phyloP scores from a whole-genome alignment of 2,113 vertebrate genomes.

The Orientallactaga bullata region DNA sequence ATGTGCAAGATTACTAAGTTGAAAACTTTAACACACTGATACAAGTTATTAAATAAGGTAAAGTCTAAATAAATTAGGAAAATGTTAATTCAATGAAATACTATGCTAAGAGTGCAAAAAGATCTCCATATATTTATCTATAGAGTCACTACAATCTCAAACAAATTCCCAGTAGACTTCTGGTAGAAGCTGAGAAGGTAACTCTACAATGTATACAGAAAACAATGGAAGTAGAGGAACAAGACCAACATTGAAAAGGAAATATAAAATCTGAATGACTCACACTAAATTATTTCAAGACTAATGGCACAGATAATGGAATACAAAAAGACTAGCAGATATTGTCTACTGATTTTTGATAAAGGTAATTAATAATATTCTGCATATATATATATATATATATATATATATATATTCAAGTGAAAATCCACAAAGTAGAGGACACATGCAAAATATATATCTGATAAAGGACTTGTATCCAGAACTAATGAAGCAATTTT shows the following conservation, averaged over 20 bases:
- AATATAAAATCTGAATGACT: constrained; percentile 4
- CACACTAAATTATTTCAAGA: constrained; percentile 35
- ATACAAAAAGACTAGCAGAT: constrained; percentile 40
- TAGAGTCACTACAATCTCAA: neutral
- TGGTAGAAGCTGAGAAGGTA: constrained; percentile 39
- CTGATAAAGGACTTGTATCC: no score
- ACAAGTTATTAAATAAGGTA: constrained; percentile 35
- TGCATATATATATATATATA: no score
- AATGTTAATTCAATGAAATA: constrained; percentile 2
- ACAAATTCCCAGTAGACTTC: constrained; percentile 42
- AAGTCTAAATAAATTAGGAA: constrained; percentile 52
- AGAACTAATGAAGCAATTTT: neutral
- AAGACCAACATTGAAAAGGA: constrained; percentile 18
- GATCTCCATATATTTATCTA: constrained; percentile 14
- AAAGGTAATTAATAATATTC: constrained; percentile 33
- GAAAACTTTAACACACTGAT: constrained; percentile 23
- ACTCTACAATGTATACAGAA: constrained; percentile 32
- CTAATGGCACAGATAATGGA: constrained; percentile 1
- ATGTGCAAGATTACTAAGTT: neutral
- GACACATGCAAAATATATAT: constrained; percentile 32
- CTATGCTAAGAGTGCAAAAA: no score
- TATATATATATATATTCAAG: constrained; percentile 44
- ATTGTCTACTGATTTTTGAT: constrained; percentile 1
- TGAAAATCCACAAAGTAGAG: neutral
- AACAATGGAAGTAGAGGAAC: constrained; percentile 11